These are phyloP conservation scores for Sepiola atlantica DNA, from an alignment of 2,888 invertebrate species.

Conservation along the genomic window DNA sequence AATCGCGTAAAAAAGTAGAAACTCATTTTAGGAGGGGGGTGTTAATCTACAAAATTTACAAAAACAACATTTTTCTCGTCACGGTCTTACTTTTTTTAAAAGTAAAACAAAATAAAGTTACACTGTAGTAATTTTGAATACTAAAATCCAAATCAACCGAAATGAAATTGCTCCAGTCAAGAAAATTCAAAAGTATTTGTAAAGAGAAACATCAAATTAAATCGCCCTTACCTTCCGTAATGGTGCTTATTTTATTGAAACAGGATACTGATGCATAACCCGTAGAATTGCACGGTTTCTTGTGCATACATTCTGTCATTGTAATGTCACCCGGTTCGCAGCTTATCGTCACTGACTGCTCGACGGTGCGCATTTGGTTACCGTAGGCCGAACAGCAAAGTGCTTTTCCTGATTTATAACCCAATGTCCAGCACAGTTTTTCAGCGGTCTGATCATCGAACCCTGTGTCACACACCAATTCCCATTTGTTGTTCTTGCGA, in stretches of 20 bases:
- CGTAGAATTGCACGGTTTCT: slow-evolving; percentile 55
- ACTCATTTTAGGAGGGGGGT: too few relatives aligned
- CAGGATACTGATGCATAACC: slow-evolving; percentile 67
- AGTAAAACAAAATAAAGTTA: too few relatives aligned
- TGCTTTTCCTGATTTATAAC: slow-evolving; percentile 62
- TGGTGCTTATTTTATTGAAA: slow-evolving; percentile 49
- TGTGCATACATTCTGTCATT: slow-evolving; percentile 60
- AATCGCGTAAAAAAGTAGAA: too few relatives aligned
- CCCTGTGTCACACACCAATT: slow-evolving; percentile 64
- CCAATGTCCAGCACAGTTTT: slow-evolving; percentile 64
- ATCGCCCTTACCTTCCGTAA: neutral
- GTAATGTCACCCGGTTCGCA: slow-evolving; percentile 57
- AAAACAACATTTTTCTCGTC: too few relatives aligned
- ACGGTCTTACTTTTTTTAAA: too few relatives aligned
- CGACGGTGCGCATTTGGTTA: slow-evolving; percentile 24
- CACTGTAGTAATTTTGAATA: too few relatives aligned
- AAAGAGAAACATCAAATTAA: neutral
- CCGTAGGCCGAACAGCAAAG: slow-evolving; percentile 68
- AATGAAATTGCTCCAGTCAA: too few relatives aligned
- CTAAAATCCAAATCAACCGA: too few relatives aligned
- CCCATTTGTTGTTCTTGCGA: slow-evolving; percentile 57
- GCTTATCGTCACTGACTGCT: neutral
- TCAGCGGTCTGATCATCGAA: slow-evolving; percentile 66
- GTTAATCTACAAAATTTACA: too few relatives aligned
- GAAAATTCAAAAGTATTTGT: too few relatives aligned